These are phyloP conservation scores for Electrona antarctica DNA, from an alignment of 2,113 vertebrate genomes.

Conservation along the genomic window DNA sequence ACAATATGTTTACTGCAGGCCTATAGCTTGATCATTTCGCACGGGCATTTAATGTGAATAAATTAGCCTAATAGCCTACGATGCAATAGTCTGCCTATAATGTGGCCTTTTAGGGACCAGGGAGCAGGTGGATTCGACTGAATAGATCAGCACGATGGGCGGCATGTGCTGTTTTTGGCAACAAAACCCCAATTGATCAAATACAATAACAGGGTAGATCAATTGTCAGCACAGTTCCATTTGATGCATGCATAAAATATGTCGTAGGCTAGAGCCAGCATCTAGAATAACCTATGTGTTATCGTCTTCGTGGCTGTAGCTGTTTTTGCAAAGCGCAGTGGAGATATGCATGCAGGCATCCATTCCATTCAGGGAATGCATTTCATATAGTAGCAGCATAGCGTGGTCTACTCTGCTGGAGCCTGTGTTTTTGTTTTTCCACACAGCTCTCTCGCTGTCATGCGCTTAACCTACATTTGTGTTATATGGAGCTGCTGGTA, in stretches of 20 bases:
- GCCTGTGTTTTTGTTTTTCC: slow-evolving; percentile 80
- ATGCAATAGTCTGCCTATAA: not conserved
- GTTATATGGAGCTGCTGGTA: slow-evolving; percentile 58
- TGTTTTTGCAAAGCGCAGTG: slow-evolving; percentile 75
- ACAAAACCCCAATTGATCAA: slow-evolving; percentile 41
- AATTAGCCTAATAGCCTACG: not conserved
- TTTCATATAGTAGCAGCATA: slow-evolving; percentile 71
- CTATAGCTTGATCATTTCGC: not conserved
- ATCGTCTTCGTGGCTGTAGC: slow-evolving; percentile 13
- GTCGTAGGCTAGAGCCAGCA: slow-evolving; percentile 1
- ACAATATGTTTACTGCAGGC: not conserved
- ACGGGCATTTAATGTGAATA: not conserved
- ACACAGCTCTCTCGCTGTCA: slow-evolving; percentile 70
- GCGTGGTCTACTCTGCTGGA: slow-evolving; percentile 67
- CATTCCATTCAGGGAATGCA: slow-evolving; percentile 73
- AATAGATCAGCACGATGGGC: slow-evolving; percentile 55
- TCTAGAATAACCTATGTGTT: slow-evolving; percentile 16
- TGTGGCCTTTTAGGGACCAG: slow-evolving; percentile 19
- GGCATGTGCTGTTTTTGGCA: slow-evolving; percentile 65
- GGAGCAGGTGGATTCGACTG: slow-evolving; percentile 56
- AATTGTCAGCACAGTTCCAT: slow-evolving; percentile 20
- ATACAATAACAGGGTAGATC: slow-evolving; percentile 21
- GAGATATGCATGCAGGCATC: slow-evolving; percentile 73
- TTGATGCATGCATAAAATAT: slow-evolving; percentile 11
- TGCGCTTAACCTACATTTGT: slow-evolving; percentile 79